These are phyloP conservation scores for Campoletis raptor DNA, from an alignment of 2,888 invertebrate species.

Conservation along the genomic window DNA sequence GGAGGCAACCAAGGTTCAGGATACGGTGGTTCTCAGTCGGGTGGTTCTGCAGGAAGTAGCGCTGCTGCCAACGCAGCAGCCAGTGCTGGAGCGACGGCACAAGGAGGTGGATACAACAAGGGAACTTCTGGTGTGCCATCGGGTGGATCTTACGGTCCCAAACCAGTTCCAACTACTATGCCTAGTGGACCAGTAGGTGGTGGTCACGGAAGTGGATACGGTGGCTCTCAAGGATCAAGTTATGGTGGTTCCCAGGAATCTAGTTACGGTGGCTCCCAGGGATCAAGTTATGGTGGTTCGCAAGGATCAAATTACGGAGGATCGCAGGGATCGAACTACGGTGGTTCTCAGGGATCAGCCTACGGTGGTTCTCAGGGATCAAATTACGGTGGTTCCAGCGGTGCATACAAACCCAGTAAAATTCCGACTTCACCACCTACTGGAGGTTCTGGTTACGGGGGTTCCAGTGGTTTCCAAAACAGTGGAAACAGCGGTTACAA, in stretches of 20 bases:
- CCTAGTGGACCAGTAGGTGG: conserved; percentile 62
- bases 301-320: conserved; percentile 52
- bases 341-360: conserved; percentile 27
- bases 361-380: conserved; percentile 19
- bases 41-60: conserved; percentile 9
- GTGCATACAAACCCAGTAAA: conserved; percentile 36
- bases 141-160: conserved; percentile 9
- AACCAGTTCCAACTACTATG: conserved; percentile 25
- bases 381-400: conserved; percentile 36
- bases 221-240: conserved; percentile 36
- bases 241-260: conserved; percentile 39
- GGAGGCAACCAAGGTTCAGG: conserved; percentile 29
- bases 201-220: conserved; percentile 59
- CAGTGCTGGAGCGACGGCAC: conserved; percentile 2
- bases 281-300: conserved; percentile 26
- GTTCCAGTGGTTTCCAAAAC: conserved; percentile 26
- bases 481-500: conserved; percentile 20
- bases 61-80: conserved; percentile 1
- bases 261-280: conserved; percentile 22
- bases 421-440: conserved; percentile 34
- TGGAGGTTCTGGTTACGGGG: conserved; percentile 31
- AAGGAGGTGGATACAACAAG: conserved; percentile 2
- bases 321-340: conserved; percentile 34
- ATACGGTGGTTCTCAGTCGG: conserved; percentile 25
- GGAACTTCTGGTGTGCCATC: background rate